Evolutionary conservation across 1,140 invertebrate genomes (phyloP), one percentile per base, ranked within the genome.

Genomic region (Micrasema minimum): DNA sequence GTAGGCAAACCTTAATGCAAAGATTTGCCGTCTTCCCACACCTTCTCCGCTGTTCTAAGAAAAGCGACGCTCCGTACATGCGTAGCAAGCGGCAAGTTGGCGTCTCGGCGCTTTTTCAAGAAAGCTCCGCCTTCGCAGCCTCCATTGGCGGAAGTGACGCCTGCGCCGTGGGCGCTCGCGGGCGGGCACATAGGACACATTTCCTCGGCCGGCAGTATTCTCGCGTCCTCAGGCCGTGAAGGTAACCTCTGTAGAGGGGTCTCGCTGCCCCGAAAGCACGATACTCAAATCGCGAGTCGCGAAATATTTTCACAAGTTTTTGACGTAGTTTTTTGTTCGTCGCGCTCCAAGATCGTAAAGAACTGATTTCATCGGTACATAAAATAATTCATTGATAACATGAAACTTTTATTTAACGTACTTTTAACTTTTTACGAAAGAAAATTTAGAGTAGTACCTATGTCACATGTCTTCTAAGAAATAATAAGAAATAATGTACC

Each of bases 171-270:
- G 14, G 11, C 9, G 18, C 18, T 22, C 20, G 22, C 59, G 59
- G 59, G 59, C 59, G 59, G 59, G 38, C 59, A 62, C 59, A 62
- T 62, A 62, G 9, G 23, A 26, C 59, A 62, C 59, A 23, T 22
- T 62, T 62, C 59, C 41, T 20, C 59, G 38, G 20, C 16, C 50
- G 65, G n/a, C 65, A 67, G 65, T 67, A 48, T 48, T 46, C 65
- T 67, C 48, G 65, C 65, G 65, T 53, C 65, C 48, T 53, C 65
- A 67, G 65, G 48, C 50, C 65, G 65, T 48, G 50, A 67, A 46
- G 50, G 41, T 53, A 18, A 22, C 23, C 6, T 67, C n/a, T 35
- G 10, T 16, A 50, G 2, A 22, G 62, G 45, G 41, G 41, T 16
- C 48, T 66, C 10, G 11, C 12, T 37, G 46, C 46, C 45, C 26